phyloP scores from a whole-genome alignment of 2,888 invertebrate genomes.

The Dryococelus australis region DNA sequence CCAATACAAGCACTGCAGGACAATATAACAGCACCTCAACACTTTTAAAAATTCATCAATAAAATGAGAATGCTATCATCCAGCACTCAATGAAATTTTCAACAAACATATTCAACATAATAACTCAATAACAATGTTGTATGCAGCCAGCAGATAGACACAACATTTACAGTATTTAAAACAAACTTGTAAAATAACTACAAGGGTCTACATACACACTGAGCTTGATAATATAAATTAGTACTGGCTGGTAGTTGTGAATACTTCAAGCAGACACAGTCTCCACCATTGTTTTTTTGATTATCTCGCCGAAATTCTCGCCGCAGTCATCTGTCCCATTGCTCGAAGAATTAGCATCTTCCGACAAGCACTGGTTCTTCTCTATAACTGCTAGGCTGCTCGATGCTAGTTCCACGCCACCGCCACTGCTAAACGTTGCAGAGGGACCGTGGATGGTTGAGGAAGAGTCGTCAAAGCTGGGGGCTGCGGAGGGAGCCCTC shows the following conservation, averaged over 20 bases:
- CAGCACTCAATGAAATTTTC: background rate
- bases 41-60: conserved; percentile 3
- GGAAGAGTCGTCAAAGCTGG: conserved; percentile 39
- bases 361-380: conserved; percentile 25
- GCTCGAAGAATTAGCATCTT: conserved; percentile 31
- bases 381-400: conserved; percentile 21
- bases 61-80: background rate
- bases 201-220: conserved; percentile 32
- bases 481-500: conserved; percentile 33
- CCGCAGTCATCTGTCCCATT: conserved; percentile 60
- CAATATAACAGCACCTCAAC: conserved; percentile 16
- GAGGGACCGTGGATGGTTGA: conserved; percentile 38
- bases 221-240: conserved; percentile 28
- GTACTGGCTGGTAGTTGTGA: conserved; percentile 33
- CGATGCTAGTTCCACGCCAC: conserved; percentile 32
- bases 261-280: conserved; percentile 78
- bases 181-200: conserved; percentile 40
- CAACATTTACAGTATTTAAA: conserved; percentile 46
- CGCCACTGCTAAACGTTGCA: conserved; percentile 42
- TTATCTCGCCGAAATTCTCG: conserved; percentile 90
- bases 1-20: background rate
- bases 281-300: conserved; percentile 92
- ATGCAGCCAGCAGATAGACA: conserved; percentile 27
- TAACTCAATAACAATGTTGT: background rate
- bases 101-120: conserved; percentile 9